Conservation (phyloP, 1,140 invertebrate genomes). For the Drosophila azteca region DNA sequence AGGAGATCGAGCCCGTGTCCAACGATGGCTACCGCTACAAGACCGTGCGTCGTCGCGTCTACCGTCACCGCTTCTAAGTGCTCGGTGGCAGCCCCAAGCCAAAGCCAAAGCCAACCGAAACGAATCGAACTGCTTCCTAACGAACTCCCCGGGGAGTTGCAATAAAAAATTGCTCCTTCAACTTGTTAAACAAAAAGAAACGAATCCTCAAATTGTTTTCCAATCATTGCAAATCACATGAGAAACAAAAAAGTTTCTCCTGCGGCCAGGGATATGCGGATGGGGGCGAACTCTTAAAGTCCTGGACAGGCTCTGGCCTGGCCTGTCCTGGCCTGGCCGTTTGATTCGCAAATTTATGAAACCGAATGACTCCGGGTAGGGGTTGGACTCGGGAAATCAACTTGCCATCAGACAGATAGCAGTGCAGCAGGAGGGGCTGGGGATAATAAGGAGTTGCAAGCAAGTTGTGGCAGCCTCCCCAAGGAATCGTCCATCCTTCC, state of each 20-base stretch:
- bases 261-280: background rate
- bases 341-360: slow-evolving; percentile 71
- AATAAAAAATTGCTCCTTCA: slow-evolving; percentile 50
- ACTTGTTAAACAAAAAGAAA: slow-evolving; percentile 54
- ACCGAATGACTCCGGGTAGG: slow-evolving; percentile 27
- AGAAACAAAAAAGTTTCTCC: slow-evolving; percentile 8
- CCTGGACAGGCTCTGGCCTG: slow-evolving; percentile 15
- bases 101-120: slow-evolving; percentile 19
- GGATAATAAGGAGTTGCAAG: slow-evolving; percentile 58
- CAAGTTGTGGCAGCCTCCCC: slow-evolving; percentile 42
- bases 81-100: background rate
- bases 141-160: slow-evolving; percentile 55
- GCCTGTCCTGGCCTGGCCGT: slow-evolving; percentile 30
- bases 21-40: slow-evolving; percentile 74
- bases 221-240: slow-evolving; percentile 63
- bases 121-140: slow-evolving; percentile 41
- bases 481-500: slow-evolving; percentile 32
- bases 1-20: slow-evolving; percentile 68
- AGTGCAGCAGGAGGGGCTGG: background rate
- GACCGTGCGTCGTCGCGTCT: slow-evolving; percentile 74
- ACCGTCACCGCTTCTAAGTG: slow-evolving; percentile 61
- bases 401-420: slow-evolving; percentile 45
- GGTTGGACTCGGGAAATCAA: slow-evolving; percentile 50
- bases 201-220: slow-evolving; percentile 63
- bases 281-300: slow-evolving; percentile 22